Evolutionary conservation across 2,113 vertebrate species (phyloP).

Genomic region (Asarcornis scutulata): DNA sequence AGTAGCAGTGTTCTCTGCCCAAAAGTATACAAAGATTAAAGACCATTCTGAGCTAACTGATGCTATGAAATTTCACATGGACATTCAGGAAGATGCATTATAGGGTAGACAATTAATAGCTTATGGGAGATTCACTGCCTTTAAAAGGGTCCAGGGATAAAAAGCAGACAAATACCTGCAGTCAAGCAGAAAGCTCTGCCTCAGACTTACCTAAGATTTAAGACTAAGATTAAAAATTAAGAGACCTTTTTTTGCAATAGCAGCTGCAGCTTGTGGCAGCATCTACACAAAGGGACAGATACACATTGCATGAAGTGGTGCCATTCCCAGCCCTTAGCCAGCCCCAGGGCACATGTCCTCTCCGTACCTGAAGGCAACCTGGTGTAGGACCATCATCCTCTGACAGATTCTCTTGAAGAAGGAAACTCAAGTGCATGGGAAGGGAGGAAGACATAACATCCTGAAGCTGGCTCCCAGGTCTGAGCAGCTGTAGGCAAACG

Average conservation of each 20-base stretch:
- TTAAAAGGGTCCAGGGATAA: neutral
- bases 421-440: neutral
- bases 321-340: neutral
- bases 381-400: neutral
- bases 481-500: neutral
- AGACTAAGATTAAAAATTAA: neutral
- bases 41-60: neutral
- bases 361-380: neutral
- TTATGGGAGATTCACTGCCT: neutral
- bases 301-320: fast-evolving
- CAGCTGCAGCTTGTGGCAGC: neutral
- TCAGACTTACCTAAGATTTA: neutral
- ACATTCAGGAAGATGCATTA: neutral
- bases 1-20: neutral
- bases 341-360: neutral
- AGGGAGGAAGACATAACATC: neutral
- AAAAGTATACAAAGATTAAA: neutral
- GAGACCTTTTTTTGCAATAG: neutral
- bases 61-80: neutral
- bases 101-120: neutral
- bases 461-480: neutral
- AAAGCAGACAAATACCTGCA: neutral
- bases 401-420: neutral
- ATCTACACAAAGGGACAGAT: neutral
- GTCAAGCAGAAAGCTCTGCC: neutral